These are phyloP conservation scores for Diploscapter pachys DNA, from an alignment of 1,140 invertebrate genomes.

Conservation along the genomic window DNA sequence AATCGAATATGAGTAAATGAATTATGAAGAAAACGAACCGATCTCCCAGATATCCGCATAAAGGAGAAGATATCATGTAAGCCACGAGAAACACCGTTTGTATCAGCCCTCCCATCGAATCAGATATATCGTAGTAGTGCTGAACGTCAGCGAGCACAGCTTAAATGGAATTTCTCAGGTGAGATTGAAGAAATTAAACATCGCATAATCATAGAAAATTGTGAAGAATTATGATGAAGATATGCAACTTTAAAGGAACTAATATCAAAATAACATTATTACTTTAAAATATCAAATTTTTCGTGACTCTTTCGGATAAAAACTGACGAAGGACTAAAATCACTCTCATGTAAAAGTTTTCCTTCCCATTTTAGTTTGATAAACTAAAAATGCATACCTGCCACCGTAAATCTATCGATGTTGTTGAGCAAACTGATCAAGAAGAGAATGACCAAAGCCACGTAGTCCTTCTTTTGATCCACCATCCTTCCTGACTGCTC, in stretches of 20 bases:
- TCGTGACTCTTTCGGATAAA: no score
- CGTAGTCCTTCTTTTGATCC: conserved; percentile 24
- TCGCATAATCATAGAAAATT: no score
- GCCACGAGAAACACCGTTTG: conserved; percentile 31
- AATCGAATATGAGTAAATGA: no score
- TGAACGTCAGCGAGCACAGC: conserved; percentile 31
- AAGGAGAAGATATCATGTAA: conserved; percentile 27
- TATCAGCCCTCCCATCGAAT: conserved; percentile 27
- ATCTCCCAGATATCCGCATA: conserved; percentile 38
- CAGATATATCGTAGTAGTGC: conserved; percentile 24
- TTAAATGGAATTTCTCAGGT: neutral
- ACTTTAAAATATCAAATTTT: no score
- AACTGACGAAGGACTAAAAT: no score
- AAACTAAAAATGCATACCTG: neutral
- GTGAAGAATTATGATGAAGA: no score
- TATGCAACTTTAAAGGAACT: neutral
- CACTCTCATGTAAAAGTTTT: no score
- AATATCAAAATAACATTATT: no score
- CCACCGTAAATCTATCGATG: conserved; percentile 36
- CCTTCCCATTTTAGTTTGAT: no score
- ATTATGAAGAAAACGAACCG: neutral
- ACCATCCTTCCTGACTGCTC: conserved; percentile 9
- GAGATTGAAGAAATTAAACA: no score
- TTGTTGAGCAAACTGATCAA: conserved; percentile 38
- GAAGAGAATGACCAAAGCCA: conserved; percentile 22